These are phyloP conservation scores for Anableps anableps DNA, from an alignment of 2,797 vertebrate species.

Conservation along the genomic window DNA sequence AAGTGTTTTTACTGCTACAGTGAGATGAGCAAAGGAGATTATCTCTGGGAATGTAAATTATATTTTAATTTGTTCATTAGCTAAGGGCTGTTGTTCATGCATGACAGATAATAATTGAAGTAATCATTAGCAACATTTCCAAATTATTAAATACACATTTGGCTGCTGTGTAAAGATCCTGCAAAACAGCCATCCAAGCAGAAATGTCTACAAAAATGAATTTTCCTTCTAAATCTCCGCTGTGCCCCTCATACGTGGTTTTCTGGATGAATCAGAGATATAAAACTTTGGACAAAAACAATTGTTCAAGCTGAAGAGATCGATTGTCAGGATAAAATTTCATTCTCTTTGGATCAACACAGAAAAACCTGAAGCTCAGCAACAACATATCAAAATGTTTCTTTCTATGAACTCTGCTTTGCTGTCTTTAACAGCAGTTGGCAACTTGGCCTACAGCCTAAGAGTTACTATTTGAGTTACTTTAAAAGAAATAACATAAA, in stretches of 20 bases:
- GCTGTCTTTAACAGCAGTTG: neutral
- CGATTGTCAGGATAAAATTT: constrained; percentile 4
- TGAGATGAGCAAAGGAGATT: constrained; percentile 34
- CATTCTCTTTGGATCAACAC: constrained; percentile 4
- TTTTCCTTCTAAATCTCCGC: constrained; percentile 7
- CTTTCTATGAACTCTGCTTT: neutral
- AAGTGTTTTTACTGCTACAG: constrained; percentile 28
- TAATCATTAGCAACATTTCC: constrained; percentile 61
- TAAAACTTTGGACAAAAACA: constrained; percentile 14
- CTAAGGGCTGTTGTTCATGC: constrained; percentile 58
- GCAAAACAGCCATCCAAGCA: constrained; percentile 29
- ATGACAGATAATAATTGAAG: constrained; percentile 67
- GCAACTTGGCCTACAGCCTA: neutral
- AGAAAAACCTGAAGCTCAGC: neutral
- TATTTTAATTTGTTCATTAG: constrained; percentile 70
- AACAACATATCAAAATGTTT: neutral
- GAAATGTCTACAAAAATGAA: neutral
- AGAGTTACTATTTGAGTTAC: neutral
- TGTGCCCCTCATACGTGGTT: neutral
- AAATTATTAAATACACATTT: constrained; percentile 59
- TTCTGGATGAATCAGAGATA: constrained; percentile 16
- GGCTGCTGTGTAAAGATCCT: constrained; percentile 27
- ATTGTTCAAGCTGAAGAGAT: constrained; percentile 1
- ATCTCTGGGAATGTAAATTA: constrained; percentile 57
- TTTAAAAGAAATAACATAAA: neutral